Conservation (phyloP, 1,140 invertebrate species). For the Drosophila equinoxialis region DNA sequence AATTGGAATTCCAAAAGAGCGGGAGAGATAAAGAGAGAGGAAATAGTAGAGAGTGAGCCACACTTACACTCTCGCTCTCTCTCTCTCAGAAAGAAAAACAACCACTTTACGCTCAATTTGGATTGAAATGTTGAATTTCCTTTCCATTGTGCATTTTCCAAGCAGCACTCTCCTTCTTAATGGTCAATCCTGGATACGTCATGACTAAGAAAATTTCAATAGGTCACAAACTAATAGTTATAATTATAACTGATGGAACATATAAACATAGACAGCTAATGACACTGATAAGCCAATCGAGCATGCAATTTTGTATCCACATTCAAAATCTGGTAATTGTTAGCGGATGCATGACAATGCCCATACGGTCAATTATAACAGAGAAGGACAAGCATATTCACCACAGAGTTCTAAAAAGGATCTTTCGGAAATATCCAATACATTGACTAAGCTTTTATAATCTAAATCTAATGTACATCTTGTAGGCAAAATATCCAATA, state of each 20-base stretch:
- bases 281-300: constrained; percentile 6
- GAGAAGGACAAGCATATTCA: too few relatives aligned
- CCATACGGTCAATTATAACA: neutral
- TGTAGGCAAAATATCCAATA: too few relatives aligned
- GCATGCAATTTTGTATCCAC: neutral
- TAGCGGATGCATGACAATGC: neutral
- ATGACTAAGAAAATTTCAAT: constrained; percentile 15
- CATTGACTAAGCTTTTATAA: too few relatives aligned
- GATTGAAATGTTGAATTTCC: constrained; percentile 54
- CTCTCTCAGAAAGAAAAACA: constrained; percentile 47
- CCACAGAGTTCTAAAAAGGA: too few relatives aligned
- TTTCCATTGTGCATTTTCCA: constrained; percentile 63
- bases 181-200: neutral
- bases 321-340: neutral
- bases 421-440: too few relatives aligned
- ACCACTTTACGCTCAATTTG: constrained; percentile 68
- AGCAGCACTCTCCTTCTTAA: constrained; percentile 21
- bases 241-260: neutral
- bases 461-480: too few relatives aligned
- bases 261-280: neutral
- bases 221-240: constrained; percentile 3
- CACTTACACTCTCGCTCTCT: neutral
- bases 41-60: neutral
- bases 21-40: constrained; percentile 2
- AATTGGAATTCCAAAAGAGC: constrained; percentile 39